These are phyloP conservation scores for Chunga burmeisteri DNA, from an alignment of 2,113 vertebrate genomes.

Conservation along the genomic window DNA sequence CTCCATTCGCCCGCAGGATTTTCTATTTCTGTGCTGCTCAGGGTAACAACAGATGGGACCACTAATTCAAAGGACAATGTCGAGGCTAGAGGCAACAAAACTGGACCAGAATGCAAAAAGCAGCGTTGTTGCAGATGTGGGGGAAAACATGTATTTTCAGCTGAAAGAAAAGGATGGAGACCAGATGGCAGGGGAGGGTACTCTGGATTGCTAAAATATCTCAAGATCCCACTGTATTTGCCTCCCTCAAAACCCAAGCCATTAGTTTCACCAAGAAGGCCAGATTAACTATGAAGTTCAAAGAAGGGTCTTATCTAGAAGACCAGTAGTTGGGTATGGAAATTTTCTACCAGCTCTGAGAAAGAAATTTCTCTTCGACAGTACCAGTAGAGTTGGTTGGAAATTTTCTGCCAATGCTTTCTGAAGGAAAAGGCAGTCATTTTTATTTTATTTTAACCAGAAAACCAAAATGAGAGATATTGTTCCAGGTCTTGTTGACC, in stretches of 20 bases:
- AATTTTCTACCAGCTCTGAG: not conserved
- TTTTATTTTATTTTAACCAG: not conserved
- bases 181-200: not conserved
- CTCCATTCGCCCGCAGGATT: not conserved
- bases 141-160: not conserved
- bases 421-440: not conserved
- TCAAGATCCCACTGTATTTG: not conserved
- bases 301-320: not conserved
- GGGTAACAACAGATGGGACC: slow-evolving; percentile 59
- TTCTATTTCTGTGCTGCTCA: slow-evolving; percentile 39
- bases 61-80: slow-evolving; percentile 25
- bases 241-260: not conserved
- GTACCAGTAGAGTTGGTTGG: not conserved
- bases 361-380: not conserved
- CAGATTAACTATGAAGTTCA: not conserved
- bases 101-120: not conserved
- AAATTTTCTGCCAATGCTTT: not conserved
- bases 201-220: not conserved
- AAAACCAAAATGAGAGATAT: not conserved
- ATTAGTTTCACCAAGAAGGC: not conserved
- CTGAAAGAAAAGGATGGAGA: not conserved
- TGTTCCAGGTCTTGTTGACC: not conserved
- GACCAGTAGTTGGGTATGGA: not conserved
- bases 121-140: not conserved
- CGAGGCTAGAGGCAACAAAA: slow-evolving; percentile 2